Percentiles rank a stretch among this genome's conserved stretches.
Evolutionary conservation across 2,113 vertebrate species (phyloP).

Genomic region (Catharus bicknelli): DNA sequence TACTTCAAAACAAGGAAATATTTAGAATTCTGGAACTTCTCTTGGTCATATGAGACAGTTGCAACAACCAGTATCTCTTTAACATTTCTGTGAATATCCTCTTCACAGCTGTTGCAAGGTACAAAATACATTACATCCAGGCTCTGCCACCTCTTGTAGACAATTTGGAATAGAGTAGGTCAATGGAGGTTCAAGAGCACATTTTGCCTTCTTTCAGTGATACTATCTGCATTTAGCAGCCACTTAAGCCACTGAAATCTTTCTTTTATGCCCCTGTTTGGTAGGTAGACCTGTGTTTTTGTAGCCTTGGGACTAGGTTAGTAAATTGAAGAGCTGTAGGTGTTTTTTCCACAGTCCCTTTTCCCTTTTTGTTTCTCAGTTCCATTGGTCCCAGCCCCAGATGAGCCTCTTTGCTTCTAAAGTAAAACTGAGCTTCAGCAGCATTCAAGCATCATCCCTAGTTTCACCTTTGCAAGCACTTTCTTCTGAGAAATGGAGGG

Average conservation of each 20-base stretch:
- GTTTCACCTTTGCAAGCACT: neutral
- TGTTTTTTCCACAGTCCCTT: neutral
- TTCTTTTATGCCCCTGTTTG: slow-evolving; percentile 24
- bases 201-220: slow-evolving; percentile 21
- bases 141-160: slow-evolving; percentile 71
- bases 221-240: neutral
- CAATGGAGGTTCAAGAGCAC: slow-evolving; percentile 17
- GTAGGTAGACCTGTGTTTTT: neutral
- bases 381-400: neutral
- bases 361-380: neutral
- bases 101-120: slow-evolving; percentile 75
- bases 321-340: neutral
- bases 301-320: neutral
- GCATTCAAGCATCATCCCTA: neutral
- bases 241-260: neutral
- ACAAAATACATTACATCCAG: slow-evolving; percentile 50
- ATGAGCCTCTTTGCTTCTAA: neutral
- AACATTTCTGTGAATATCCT: slow-evolving; percentile 43
- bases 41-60: slow-evolving; percentile 61
- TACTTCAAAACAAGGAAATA: slow-evolving; percentile 75
- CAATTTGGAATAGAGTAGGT: slow-evolving; percentile 64
- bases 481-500: neutral
- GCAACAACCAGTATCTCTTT: slow-evolving; percentile 50
- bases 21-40: slow-evolving; percentile 74
- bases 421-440: neutral